Percentiles rank a stretch among this genome's conserved stretches.
Conservation (phyloP, 2,888 invertebrate species). For the Hermaeophaga mercurialis region DNA sequence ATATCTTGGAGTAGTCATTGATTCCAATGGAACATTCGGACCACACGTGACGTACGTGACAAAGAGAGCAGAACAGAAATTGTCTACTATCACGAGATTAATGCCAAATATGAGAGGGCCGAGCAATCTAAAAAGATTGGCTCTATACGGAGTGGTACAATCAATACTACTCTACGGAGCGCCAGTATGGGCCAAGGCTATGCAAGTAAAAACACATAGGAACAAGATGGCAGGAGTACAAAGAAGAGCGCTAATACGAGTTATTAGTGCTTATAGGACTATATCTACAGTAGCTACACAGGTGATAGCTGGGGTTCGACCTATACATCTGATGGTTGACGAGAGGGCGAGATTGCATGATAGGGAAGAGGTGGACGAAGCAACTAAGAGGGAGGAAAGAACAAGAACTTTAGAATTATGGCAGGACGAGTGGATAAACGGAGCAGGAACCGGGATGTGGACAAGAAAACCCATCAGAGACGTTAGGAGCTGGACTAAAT, state of each 20-base stretch:
- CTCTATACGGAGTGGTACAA: conserved; percentile 19
- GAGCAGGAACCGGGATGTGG: neutral
- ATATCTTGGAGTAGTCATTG: conserved; percentile 11
- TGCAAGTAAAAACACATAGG: conserved; percentile 1
- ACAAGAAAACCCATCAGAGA: neutral
- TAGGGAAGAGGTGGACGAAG: neutral
- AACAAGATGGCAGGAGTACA: conserved; percentile 1
- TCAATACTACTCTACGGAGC: conserved; percentile 31
- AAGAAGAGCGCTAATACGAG: conserved; percentile 6
- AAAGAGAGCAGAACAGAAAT: conserved; percentile 13
- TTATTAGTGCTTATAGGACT: conserved; percentile 4
- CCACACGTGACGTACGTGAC: conserved; percentile 6
- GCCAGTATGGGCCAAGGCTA: conserved; percentile 23
- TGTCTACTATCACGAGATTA: conserved; percentile 3
- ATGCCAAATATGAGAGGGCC: conserved; percentile 33
- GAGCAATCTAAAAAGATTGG: conserved; percentile 16
- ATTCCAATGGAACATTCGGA: neutral
- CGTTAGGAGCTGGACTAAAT: neutral
- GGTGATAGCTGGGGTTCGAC: conserved; percentile 7
- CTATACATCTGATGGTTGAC: neutral
- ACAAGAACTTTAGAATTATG: neutral
- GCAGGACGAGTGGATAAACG: neutral
- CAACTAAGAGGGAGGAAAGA: neutral
- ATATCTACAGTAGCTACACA: conserved; percentile 2
- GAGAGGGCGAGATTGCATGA: neutral